phyloP scores from a whole-genome alignment of 2,797 vertebrate genomes.

The Sebastolobus altivelis region DNA sequence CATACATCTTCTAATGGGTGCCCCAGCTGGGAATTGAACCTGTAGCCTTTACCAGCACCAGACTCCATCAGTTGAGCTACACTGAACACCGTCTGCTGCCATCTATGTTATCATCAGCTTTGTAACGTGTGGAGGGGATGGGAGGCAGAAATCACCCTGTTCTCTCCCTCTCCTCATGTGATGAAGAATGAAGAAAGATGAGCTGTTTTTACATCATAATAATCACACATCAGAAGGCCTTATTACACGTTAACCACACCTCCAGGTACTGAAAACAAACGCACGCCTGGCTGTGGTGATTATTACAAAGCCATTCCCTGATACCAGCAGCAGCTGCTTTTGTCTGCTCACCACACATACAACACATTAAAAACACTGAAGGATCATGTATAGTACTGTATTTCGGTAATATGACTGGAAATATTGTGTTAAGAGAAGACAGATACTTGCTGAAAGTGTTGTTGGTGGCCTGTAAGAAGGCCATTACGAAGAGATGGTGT shows the following conservation, averaged over 20 bases:
- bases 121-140: slow-evolving; percentile 1
- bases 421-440: too few relatives aligned
- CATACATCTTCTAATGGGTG: slow-evolving; percentile 17
- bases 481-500: too few relatives aligned
- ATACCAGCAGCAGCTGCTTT: slow-evolving; percentile 39
- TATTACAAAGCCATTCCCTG: slow-evolving; percentile 18
- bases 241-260: slow-evolving; percentile 55
- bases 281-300: slow-evolving; percentile 47
- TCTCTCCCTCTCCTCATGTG: not conserved
- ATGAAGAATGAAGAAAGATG: not conserved
- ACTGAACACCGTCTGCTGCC: slow-evolving; percentile 14
- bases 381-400: not conserved
- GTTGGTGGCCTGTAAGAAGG: too few relatives aligned
- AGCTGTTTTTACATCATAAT: slow-evolving; percentile 2
- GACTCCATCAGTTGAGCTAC: slow-evolving; percentile 13
- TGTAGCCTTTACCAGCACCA: slow-evolving; percentile 13
- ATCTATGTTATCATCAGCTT: not conserved
- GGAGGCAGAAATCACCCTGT: too few relatives aligned
- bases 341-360: slow-evolving; percentile 32
- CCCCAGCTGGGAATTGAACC: slow-evolving; percentile 30
- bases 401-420: too few relatives aligned
- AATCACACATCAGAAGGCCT: slow-evolving; percentile 33
- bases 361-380: not conserved
- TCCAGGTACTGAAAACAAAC: slow-evolving; percentile 63
- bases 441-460: too few relatives aligned